Conservation (phyloP, 2,113 vertebrate species). For the Propithecus coquereli region DNA sequence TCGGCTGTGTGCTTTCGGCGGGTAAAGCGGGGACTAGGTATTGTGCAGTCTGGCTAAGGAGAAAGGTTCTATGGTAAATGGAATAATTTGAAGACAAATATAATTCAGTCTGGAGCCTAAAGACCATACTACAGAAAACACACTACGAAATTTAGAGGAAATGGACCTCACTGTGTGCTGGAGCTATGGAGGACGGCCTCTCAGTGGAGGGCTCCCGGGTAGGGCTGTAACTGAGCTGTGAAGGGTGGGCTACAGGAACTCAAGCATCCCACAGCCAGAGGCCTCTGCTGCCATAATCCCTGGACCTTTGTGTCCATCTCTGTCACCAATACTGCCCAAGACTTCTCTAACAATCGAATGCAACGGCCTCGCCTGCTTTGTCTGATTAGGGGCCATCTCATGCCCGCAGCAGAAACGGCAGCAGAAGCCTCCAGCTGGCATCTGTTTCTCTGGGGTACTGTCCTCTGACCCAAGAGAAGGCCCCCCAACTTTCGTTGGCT, state of each 20-base stretch:
- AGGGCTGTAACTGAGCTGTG: neutral
- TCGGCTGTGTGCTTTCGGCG: neutral
- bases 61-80: neutral
- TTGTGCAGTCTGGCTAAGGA: neutral
- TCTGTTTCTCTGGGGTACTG: neutral
- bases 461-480: neutral
- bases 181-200: neutral
- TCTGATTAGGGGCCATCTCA: neutral
- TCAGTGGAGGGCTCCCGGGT: neutral
- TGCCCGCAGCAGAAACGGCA: neutral
- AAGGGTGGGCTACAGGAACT: neutral
- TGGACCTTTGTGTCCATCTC: neutral
- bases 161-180: neutral
- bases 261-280: neutral
- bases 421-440: neutral
- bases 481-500: neutral
- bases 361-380: neutral
- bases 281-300: neutral
- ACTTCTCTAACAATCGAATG: neutral
- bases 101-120: neutral
- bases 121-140: neutral
- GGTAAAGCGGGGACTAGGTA: fast-evolving
- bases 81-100: neutral
- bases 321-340: too few species aligned
- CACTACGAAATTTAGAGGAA: neutral